A percentile compares a stretch with the other conserved stretches of the same genome.
phyloP scores from a whole-genome alignment of 92 coral and sea anemone genomes.

The Epizoanthus scotinus region DNA sequence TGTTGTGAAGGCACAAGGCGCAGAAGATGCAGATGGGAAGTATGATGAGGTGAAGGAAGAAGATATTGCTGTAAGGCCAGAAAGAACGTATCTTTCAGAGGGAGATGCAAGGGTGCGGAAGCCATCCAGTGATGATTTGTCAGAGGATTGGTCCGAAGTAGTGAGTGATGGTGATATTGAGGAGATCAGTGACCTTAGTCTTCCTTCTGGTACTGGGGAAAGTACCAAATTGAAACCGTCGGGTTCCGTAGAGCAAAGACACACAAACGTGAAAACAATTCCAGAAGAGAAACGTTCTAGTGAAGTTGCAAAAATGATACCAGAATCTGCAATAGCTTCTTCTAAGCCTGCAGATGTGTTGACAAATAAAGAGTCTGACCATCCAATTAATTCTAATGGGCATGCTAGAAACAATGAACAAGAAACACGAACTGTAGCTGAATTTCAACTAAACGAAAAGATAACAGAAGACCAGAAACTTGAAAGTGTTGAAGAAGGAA shows the following conservation, averaged over 20 bases:
- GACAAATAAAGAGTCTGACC: not conserved
- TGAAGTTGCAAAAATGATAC: not conserved
- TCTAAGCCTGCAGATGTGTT: not conserved
- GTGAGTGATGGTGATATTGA: conserved; percentile 24
- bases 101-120: not conserved
- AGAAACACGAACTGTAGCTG: not conserved
- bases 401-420: not conserved
- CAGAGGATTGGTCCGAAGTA: conserved; percentile 12
- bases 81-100: not conserved
- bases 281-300: not conserved
- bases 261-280: not conserved
- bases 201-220: conserved; percentile 1
- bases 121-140: conserved; percentile 1
- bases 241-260: not conserved
- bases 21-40: not conserved
- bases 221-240: not conserved
- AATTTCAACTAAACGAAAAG: not conserved
- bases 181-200: conserved; percentile 28
- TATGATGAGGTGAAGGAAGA: not conserved
- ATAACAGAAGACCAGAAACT: not conserved
- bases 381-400: not conserved
- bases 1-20: not conserved
- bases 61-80: not conserved
- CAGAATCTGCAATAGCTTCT: not conserved
- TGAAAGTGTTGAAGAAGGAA: conserved; percentile 2